A percentile compares a stretch with the other conserved stretches of the same genome.
Conservation (phyloP, 2,888 invertebrate genomes). For the Mimachlamys varia region DNA sequence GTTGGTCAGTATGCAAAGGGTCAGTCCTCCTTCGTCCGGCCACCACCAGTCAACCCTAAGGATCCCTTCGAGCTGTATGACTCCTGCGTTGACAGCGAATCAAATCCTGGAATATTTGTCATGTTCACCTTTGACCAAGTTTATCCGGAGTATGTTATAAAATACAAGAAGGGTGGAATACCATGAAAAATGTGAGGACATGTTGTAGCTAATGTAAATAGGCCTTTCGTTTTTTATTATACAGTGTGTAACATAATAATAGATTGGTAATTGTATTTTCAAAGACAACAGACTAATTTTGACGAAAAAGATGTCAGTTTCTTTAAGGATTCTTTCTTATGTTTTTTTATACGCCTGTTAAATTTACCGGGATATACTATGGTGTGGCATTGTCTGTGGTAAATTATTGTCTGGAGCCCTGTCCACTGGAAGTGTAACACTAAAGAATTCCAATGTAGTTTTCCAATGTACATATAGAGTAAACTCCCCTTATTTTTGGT, state of each 20-base stretch:
- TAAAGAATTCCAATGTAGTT: not conserved
- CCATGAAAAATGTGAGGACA: not conserved
- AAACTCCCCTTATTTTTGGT: too few species aligned
- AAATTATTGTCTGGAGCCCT: too few species aligned
- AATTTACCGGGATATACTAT: too few species aligned
- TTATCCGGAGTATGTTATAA: conserved; percentile 75
- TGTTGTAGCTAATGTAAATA: not conserved
- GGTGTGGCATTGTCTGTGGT: too few species aligned
- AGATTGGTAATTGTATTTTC: too few species aligned
- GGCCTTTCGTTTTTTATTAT: too few species aligned
- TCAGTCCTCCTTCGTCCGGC: conserved; percentile 64
- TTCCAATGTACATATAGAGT: not conserved
- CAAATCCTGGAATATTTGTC: conserved; percentile 70
- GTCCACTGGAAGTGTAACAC: too few species aligned
- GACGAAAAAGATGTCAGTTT: too few species aligned
- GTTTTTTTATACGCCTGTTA: too few species aligned
- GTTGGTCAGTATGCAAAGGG: conserved; percentile 70
- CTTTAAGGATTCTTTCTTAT: too few species aligned
- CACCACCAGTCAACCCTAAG: conserved; percentile 66
- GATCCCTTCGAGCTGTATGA: conserved; percentile 70
- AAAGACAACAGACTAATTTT: not conserved
- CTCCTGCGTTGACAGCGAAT: conserved; percentile 70
- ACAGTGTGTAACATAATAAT: too few species aligned
- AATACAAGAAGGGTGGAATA: conserved; percentile 48
- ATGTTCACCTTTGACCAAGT: conserved; percentile 73